Conservation (phyloP, 2,797 vertebrate genomes). For the Alfaro cultratus region DNA sequence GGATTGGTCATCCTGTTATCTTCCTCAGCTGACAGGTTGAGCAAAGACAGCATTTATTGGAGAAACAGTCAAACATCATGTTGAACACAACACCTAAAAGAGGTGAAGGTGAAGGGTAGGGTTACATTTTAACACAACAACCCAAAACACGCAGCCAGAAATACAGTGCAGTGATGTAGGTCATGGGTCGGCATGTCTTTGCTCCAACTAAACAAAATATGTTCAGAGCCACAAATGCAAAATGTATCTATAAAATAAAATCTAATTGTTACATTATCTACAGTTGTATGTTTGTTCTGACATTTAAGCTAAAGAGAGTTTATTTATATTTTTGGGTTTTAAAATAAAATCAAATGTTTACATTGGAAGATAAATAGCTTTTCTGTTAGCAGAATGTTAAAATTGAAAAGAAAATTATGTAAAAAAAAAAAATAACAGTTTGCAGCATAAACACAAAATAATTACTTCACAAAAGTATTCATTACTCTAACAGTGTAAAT, state of each 20-base stretch:
- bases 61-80: neutral
- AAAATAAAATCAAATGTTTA: neutral
- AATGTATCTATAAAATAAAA: neutral
- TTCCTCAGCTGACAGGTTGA: too few relatives aligned
- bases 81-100: neutral
- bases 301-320: too few relatives aligned
- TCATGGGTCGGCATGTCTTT: neutral
- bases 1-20: neutral
- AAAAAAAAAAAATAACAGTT: neutral
- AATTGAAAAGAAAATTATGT: too few relatives aligned
- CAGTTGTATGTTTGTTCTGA: neutral
- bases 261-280: neutral
- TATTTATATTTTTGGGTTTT: too few relatives aligned
- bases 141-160: neutral
- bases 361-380: neutral
- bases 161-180: neutral
- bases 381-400: neutral
- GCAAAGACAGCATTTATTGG: neutral
- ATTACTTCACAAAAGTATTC: neutral
- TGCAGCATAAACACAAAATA: neutral
- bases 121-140: neutral
- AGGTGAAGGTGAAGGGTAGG: neutral
- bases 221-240: neutral
- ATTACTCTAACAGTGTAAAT: neutral
- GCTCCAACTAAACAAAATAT: too few relatives aligned